phyloP scores from a whole-genome alignment of 2,797 vertebrate genomes.

The Schizopygopsis pylzovi region DNA sequence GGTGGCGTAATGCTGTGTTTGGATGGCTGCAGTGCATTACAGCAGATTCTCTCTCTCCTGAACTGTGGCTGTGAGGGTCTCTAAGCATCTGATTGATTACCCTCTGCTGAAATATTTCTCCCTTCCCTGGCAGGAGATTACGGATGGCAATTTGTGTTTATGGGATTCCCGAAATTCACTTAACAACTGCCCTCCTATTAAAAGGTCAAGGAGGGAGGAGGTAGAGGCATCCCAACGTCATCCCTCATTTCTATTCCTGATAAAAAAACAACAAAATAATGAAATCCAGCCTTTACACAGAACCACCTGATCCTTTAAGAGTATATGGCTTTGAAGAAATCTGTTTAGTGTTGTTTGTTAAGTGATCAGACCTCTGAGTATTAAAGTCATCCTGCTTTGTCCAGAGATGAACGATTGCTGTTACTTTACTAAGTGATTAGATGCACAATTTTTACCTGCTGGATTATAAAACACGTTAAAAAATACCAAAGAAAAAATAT shows the following conservation, averaged over 20 bases:
- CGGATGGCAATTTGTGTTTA: slow-evolving; percentile 70
- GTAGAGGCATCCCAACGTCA: slow-evolving; percentile 27
- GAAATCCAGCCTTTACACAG: not conserved
- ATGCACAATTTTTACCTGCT: not conserved
- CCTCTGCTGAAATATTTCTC: slow-evolving; percentile 66
- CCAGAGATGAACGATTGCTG: not conserved
- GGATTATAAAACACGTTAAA: not conserved
- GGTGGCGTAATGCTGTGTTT: not conserved
- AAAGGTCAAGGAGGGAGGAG: slow-evolving; percentile 60
- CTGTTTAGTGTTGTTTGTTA: slow-evolving; percentile 1
- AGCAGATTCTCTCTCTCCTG: not conserved
- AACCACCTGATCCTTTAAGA: not conserved
- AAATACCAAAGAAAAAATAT: not conserved
- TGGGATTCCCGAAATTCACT: slow-evolving; percentile 69
- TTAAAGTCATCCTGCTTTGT: not conserved
- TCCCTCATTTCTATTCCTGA: not conserved
- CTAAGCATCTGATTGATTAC: slow-evolving; percentile 71
- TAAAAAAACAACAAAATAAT: not conserved
- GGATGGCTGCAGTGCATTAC: slow-evolving; percentile 29
- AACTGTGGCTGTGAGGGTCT: slow-evolving; percentile 50
- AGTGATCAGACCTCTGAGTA: not conserved
- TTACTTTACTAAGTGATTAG: not conserved
- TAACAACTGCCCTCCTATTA: slow-evolving; percentile 64
- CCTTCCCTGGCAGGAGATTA: slow-evolving; percentile 67
- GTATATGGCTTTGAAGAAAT: not conserved